These are phyloP conservation scores for Anolis sagrei DNA, from an alignment of 2,113 vertebrate genomes.

Conservation along the genomic window DNA sequence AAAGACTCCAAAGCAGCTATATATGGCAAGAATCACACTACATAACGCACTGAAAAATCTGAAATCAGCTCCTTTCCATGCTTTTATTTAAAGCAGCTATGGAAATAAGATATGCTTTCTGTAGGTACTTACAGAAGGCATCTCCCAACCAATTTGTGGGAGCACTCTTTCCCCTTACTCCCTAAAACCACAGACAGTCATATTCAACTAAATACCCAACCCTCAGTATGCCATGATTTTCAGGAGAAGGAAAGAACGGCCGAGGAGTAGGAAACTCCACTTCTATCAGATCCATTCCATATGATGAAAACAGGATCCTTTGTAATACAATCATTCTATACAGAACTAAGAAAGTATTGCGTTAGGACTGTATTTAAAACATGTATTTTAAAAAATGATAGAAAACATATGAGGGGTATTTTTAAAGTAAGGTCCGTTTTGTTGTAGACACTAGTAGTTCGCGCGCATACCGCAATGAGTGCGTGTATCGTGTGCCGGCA, in stretches of 20 bases:
- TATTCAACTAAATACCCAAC: not conserved
- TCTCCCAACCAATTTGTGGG: not conserved
- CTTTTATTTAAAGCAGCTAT: not conserved
- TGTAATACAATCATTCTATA: slow-evolving; percentile 31
- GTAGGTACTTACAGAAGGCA: not conserved
- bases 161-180: not conserved
- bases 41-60: not conserved
- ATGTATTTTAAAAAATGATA: too few species aligned
- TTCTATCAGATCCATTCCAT: not conserved
- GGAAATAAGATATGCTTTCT: not conserved
- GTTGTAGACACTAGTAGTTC: too few species aligned
- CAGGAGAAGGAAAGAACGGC: too few species aligned
- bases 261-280: not conserved
- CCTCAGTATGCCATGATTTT: not conserved
- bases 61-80: too few species aligned
- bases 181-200: not conserved
- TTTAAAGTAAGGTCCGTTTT: too few species aligned
- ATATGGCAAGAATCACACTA: not conserved
- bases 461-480: too few species aligned
- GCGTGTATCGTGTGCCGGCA: too few species aligned
- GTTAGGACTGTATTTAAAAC: too few species aligned
- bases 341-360: not conserved
- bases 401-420: too few species aligned
- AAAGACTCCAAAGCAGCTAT: not conserved
- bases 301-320: not conserved